phyloP scores from a whole-genome alignment of 2,888 invertebrate genomes.

The Xanthostigma xanthostigma region DNA sequence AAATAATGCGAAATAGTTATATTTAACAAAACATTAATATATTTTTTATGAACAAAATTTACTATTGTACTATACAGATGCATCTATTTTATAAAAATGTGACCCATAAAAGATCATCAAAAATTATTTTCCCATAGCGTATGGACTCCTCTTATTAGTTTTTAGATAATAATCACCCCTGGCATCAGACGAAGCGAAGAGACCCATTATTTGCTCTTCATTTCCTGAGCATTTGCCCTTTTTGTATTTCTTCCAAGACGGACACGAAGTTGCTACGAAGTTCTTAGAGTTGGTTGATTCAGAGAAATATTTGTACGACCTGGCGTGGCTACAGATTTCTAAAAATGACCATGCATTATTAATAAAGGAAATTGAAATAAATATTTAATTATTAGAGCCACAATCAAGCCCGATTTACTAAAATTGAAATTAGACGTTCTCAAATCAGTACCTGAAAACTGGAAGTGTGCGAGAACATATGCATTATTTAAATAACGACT shows the following conservation, averaged over 20 bases:
- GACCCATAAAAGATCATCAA: background rate
- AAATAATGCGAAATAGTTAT: too few relatives aligned
- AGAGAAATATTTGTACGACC: slow-evolving; percentile 30
- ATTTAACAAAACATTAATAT: too few relatives aligned
- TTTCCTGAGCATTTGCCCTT: slow-evolving; percentile 19
- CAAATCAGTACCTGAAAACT: too few relatives aligned
- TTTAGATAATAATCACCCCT: background rate
- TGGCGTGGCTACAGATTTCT: slow-evolving; percentile 34
- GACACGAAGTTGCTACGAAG: slow-evolving; percentile 25
- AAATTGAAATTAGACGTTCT: too few relatives aligned
- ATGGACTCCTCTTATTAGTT: background rate
- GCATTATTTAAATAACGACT: too few relatives aligned
- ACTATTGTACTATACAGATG: too few relatives aligned
- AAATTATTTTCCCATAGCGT: background rate
- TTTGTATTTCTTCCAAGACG: slow-evolving; percentile 22
- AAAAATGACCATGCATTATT: slow-evolving; percentile 9
- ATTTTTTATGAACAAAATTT: too few relatives aligned
- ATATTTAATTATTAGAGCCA: background rate
- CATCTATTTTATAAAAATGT: background rate
- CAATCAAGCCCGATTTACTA: too few relatives aligned
- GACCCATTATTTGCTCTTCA: background rate
- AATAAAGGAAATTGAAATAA: background rate
- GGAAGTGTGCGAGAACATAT: too few relatives aligned
- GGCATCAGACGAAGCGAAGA: background rate
- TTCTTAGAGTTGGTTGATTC: slow-evolving; percentile 29